Conservation (phyloP, 2,888 invertebrate species). For the Kuschelorhynchus macadamiae region DNA sequence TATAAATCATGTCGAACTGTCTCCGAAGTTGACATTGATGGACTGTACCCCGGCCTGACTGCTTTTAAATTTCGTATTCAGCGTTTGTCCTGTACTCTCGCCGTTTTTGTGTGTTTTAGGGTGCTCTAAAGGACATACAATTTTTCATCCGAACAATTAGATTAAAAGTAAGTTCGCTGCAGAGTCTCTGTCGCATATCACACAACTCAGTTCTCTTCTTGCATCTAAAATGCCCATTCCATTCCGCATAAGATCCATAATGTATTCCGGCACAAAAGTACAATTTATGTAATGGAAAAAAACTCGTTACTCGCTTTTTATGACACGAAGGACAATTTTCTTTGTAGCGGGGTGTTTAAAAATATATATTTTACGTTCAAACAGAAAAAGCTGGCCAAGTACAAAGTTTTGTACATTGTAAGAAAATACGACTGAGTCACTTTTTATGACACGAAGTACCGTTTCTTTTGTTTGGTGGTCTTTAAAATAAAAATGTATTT, state of each 20-base stretch:
- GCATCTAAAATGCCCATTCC: conserved; percentile 33
- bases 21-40: conserved; percentile 52
- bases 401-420: too few species aligned
- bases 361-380: too few species aligned
- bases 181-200: conserved; percentile 39
- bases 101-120: conserved; percentile 49
- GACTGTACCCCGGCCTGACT: conserved; percentile 42
- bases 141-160: conserved; percentile 52
- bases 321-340: conserved; percentile 19
- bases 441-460: too few species aligned
- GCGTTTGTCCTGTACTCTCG: conserved; percentile 50
- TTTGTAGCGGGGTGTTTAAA: too few species aligned
- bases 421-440: too few species aligned
- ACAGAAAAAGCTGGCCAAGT: too few species aligned
- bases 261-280: conserved; percentile 47
- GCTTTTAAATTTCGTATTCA: conserved; percentile 53
- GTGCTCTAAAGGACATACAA: conserved; percentile 48
- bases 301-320: conserved; percentile 46
- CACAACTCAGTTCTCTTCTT: conserved; percentile 13
- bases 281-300: conserved; percentile 50
- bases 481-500: too few species aligned
- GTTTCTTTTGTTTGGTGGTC: too few species aligned
- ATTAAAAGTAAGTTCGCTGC: conserved; percentile 50
- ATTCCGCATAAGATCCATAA: conserved; percentile 42
- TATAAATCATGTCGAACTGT: conserved; percentile 53